Base-by-base conservation (phyloP, 2,797 vertebrate species). In the Octomys mimax region DNA sequence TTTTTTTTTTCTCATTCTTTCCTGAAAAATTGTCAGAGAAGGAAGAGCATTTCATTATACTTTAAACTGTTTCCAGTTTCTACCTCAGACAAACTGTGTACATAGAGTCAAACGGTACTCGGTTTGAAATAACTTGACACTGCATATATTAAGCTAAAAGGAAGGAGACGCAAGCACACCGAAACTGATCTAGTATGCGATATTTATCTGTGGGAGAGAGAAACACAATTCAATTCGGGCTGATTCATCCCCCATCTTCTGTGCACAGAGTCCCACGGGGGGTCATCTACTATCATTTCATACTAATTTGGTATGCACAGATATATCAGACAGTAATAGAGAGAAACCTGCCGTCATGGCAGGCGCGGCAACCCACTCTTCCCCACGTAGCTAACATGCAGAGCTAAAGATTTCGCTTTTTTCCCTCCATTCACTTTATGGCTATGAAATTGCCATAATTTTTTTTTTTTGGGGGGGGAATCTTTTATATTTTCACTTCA, bases 201-300 rank as follows among this genome's bases (percentile, higher is more conserved):
- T 97, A 93, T 96, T 98, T 97, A 97, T 96, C 97, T 96, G 87
- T 93, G 89, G 94, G 94, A 95, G 92, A 96, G 94, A 97, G 83
- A 97, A 97, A 92, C 78, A 93, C 95, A 92, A 87, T 96, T 96
- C 97, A 97, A 73, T 96, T 96, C 57, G 87, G 90, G 28, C 84
- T 96, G 92, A 96, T 94, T 95, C 95, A 96, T 91, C 62, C 92
- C 80, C 85, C 61, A 66, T 94, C 93, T 95, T 94, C 95, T 95
- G 92, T 80, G 84, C 62, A 73, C 52, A 93, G 77, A 95, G 28
- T 95, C 94, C 97, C 96, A 91, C 85, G 95, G 95, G 97, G 94
- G 95, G 95, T 97, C 96, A 96, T 97, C 96, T 86, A 16, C 92
- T 66, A 93, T 95, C 92, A 91, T 96, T 97, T 97, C 93, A 91